A percentile compares a stretch with the other conserved stretches of the same genome.
These are phyloP conservation scores for Melieria omissa DNA, from an alignment of 2,888 invertebrate genomes.

Conservation along the genomic window DNA sequence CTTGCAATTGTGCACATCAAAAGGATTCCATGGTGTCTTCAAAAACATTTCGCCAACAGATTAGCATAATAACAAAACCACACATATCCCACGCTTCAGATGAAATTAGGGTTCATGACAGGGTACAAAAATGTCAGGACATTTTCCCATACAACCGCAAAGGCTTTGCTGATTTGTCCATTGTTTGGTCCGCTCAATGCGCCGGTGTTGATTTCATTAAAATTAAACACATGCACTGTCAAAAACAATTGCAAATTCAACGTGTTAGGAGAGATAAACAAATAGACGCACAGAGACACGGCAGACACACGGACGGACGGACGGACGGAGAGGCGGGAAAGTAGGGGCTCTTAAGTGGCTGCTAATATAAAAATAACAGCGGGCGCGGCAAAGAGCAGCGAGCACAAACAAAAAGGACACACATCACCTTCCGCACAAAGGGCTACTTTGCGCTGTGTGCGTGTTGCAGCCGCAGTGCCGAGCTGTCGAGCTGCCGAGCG, in stretches of 20 bases:
- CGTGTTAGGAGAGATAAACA: constrained; percentile 42
- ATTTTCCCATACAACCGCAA: too few species aligned
- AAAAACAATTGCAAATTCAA: constrained; percentile 54
- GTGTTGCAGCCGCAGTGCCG: constrained; percentile 1
- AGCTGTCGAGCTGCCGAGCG: neutral
- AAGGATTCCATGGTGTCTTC: too few species aligned
- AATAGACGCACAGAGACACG: neutral
- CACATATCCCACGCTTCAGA: too few species aligned
- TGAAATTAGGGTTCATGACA: too few species aligned
- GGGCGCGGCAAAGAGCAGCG: constrained; percentile 26
- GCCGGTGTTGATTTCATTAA: constrained; percentile 55
- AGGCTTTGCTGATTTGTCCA: too few species aligned
- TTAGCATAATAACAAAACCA: too few species aligned
- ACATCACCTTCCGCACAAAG: constrained; percentile 31
- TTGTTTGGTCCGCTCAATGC: too few species aligned
- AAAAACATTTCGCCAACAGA: too few species aligned
- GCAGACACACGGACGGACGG: neutral
- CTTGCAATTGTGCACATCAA: too few species aligned
- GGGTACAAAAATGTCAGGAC: too few species aligned
- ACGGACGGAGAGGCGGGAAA: neutral
- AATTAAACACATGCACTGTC: constrained; percentile 61
- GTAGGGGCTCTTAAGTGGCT: constrained; percentile 44
- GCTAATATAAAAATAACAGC: constrained; percentile 59
- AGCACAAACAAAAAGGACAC: neutral
- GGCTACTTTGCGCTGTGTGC: constrained; percentile 25